These are phyloP conservation scores for honey bee (Apis mellifera) DNA, from an alignment of 1,140 invertebrate genomes.

Conservation along the genomic window DNA sequence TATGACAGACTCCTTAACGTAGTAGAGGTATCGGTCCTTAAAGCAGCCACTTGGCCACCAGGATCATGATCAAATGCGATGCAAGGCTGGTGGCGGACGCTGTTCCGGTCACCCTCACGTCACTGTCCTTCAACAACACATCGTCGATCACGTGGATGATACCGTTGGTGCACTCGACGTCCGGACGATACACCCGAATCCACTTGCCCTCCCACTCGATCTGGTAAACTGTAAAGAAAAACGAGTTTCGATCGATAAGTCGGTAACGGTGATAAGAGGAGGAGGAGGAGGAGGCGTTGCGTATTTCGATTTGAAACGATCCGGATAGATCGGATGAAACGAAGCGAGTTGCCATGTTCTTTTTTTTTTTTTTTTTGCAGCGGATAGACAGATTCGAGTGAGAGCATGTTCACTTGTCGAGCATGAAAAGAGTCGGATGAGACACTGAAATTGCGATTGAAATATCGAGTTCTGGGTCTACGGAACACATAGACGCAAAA, in stretches of 20 bases:
- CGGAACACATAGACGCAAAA: slow-evolving; percentile 7
- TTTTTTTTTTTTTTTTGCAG: slow-evolving; percentile 22
- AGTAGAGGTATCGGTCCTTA: slow-evolving; percentile 63
- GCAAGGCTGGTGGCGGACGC: slow-evolving; percentile 71
- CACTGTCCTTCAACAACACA: slow-evolving; percentile 90
- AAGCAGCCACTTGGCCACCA: slow-evolving; percentile 79
- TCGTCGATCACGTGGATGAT: slow-evolving; percentile 95
- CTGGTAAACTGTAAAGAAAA: slow-evolving; percentile 86
- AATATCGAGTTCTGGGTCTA: background rate
- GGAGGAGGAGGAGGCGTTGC: too few species aligned
- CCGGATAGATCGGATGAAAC: slow-evolving; percentile 1
- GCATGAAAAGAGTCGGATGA: background rate
- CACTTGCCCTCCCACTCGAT: slow-evolving; percentile 91
- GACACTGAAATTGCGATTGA: slow-evolving; percentile 1
- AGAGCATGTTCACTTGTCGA: slow-evolving; percentile 18
- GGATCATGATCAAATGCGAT: slow-evolving; percentile 77
- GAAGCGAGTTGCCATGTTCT: slow-evolving; percentile 42
- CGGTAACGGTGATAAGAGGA: too few species aligned
- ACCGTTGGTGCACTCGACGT: slow-evolving; percentile 96
- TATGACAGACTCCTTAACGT: slow-evolving; percentile 26
- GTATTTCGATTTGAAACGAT: background rate
- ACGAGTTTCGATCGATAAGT: slow-evolving; percentile 2
- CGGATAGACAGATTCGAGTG: slow-evolving; percentile 3
- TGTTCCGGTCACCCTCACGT: slow-evolving; percentile 88
- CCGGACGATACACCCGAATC: slow-evolving; percentile 92